Evolutionary conservation across 2,888 invertebrate species (phyloP).

Genomic region (Macrosoma leucophasiata): DNA sequence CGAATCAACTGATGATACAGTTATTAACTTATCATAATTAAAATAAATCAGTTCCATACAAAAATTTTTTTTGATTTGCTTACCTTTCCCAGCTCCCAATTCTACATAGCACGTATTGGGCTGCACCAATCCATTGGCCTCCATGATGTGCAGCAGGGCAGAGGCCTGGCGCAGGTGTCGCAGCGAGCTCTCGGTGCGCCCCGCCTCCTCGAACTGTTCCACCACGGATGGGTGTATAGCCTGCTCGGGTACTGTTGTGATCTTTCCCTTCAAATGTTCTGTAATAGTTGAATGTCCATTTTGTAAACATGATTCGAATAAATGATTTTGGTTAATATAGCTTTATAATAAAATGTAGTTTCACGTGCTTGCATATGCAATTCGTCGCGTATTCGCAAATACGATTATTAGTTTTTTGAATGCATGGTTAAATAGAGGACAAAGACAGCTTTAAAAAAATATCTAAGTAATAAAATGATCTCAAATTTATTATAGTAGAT

Average conservation of each 20-base stretch:
- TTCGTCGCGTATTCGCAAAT: too few species aligned
- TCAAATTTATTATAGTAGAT: too few species aligned
- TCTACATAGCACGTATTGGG: constrained; percentile 85
- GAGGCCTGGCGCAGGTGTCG: constrained; percentile 88
- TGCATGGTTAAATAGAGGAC: too few species aligned
- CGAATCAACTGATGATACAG: too few species aligned
- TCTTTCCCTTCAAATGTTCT: constrained; percentile 46
- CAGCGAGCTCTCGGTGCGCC: constrained; percentile 77
- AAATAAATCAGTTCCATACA: too few species aligned
- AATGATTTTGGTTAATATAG: neutral
- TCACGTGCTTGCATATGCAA: too few species aligned
- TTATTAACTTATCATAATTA: too few species aligned
- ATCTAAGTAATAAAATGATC: too few species aligned
- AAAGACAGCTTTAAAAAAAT: too few species aligned
- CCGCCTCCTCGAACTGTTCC: constrained; percentile 47
- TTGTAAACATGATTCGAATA: neutral
- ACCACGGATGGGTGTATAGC: constrained; percentile 44
- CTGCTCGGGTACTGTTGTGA: constrained; percentile 33
- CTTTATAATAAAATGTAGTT: too few species aligned
- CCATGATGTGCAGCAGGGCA: constrained; percentile 82
- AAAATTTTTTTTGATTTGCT: too few species aligned
- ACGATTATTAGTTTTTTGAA: too few species aligned
- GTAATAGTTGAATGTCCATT: constrained; percentile 12
- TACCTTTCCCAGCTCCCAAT: constrained; percentile 93
- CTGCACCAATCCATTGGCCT: constrained; percentile 74